Percentiles rank a stretch among this genome's conserved stretches.
phyloP scores from a whole-genome alignment of 2,113 vertebrate genomes.

The Megalops atlanticus region DNA sequence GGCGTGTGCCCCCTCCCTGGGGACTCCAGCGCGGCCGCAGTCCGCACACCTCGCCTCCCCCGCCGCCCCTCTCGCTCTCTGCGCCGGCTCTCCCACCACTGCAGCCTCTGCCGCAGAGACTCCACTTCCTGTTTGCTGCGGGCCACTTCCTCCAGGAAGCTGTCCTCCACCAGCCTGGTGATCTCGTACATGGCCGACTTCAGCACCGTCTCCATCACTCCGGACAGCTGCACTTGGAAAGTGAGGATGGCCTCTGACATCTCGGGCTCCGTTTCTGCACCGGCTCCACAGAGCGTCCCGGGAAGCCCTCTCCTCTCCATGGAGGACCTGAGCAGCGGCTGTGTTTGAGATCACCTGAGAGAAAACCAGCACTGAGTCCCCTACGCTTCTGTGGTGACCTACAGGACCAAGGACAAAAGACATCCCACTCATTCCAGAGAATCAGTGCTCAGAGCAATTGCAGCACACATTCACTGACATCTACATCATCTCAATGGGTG shows the following conservation, averaged over 20 bases:
- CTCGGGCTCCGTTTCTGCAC: background rate
- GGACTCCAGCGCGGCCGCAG: slow-evolving; percentile 51
- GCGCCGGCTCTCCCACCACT: slow-evolving; percentile 60
- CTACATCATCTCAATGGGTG: too few species aligned
- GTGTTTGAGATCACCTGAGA: too few species aligned
- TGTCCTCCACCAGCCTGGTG: slow-evolving; percentile 71
- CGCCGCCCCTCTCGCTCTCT: slow-evolving; percentile 36
- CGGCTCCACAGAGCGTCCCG: background rate
- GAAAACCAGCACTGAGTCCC: too few species aligned
- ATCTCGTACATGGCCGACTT: slow-evolving; percentile 76
- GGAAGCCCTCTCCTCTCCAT: too few species aligned
- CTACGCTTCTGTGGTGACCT: too few species aligned
- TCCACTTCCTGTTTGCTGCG: slow-evolving; percentile 70
- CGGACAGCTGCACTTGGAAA: slow-evolving; percentile 73
- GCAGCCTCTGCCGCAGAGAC: slow-evolving; percentile 63
- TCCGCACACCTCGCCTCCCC: slow-evolving; percentile 47
- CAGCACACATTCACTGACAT: too few species aligned
- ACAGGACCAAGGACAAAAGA: too few species aligned
- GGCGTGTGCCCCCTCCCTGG: slow-evolving; percentile 58
- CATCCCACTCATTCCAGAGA: too few species aligned
- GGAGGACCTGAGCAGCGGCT: too few species aligned
- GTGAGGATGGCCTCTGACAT: slow-evolving; percentile 66
- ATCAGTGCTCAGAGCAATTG: too few species aligned
- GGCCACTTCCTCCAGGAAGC: slow-evolving; percentile 68
- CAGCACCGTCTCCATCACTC: slow-evolving; percentile 74